phyloP scores from a whole-genome alignment of 2,797 vertebrate species.

The Xiphorhynchus erythropygius region DNA sequence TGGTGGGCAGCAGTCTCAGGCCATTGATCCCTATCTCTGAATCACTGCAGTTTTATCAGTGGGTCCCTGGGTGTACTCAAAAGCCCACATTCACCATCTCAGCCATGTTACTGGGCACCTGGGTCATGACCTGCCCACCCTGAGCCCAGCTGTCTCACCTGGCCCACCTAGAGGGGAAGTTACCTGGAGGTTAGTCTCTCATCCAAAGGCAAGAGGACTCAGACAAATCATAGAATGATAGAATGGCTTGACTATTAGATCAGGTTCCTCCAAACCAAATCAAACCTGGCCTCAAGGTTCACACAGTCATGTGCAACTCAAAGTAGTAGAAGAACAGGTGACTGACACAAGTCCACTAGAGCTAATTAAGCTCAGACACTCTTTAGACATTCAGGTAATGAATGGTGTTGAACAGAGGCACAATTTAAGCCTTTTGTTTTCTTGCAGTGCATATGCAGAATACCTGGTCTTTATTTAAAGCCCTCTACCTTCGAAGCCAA shows the following conservation, averaged over 20 bases:
- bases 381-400: neutral
- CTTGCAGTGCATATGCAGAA: neutral
- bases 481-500: neutral
- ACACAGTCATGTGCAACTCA: neutral
- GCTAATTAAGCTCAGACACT: neutral
- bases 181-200: neutral
- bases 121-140: neutral
- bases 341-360: neutral
- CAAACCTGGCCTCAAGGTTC: neutral
- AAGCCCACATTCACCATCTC: neutral
- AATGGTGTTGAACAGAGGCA: neutral
- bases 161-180: neutral
- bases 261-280: neutral
- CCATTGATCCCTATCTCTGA: neutral
- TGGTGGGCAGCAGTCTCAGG: neutral
- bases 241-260: neutral
- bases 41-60: neutral
- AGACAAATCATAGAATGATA: neutral
- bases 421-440: neutral
- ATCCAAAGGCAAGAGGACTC: neutral
- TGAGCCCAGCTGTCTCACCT: neutral
- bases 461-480: neutral
- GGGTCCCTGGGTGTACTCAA: neutral
- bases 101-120: accelerated
- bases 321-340: neutral